A percentile compares a stretch with the other conserved stretches of the same genome.
These are phyloP conservation scores for Aspidoscelis tigris DNA, from an alignment of 2,113 vertebrate genomes.

Conservation along the genomic window DNA sequence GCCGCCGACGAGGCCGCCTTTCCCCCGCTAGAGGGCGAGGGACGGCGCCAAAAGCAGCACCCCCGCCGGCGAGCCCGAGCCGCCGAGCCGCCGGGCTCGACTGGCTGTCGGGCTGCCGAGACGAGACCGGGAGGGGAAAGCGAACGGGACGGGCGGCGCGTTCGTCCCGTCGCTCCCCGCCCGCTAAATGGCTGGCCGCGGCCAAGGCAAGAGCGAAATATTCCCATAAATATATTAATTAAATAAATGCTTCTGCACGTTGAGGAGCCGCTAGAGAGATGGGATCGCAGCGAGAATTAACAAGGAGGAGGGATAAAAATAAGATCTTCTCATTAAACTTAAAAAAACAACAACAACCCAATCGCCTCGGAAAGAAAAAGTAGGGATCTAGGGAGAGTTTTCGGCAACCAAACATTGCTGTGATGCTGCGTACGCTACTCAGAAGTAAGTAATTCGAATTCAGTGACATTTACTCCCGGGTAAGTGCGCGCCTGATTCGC, in stretches of 20 bases:
- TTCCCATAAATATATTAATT: neutral
- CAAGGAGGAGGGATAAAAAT: neutral
- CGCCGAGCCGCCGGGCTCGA: neutral
- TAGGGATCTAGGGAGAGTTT: neutral
- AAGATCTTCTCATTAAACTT: neutral
- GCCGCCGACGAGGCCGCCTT: slow-evolving; percentile 44
- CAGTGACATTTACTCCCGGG: neutral
- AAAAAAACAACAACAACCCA: neutral
- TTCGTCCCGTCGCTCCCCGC: neutral
- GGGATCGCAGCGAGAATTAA: neutral
- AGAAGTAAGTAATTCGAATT: neutral
- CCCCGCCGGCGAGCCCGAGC: neutral
- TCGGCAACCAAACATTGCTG: neutral
- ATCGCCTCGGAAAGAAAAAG: neutral
- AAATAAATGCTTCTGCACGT: neutral
- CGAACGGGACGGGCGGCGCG: neutral
- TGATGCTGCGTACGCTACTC: neutral
- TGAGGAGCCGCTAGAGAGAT: neutral
- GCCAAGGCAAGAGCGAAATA: no score
- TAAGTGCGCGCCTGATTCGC: neutral
- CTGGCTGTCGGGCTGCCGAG: neutral
- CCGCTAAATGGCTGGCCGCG: neutral
- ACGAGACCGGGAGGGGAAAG: neutral
- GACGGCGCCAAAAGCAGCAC: slow-evolving; percentile 40
- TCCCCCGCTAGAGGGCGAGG: slow-evolving; percentile 76